Base-by-base conservation (phyloP, 2,113 vertebrate species). In the Chascanopsetta lugubris region DNA sequence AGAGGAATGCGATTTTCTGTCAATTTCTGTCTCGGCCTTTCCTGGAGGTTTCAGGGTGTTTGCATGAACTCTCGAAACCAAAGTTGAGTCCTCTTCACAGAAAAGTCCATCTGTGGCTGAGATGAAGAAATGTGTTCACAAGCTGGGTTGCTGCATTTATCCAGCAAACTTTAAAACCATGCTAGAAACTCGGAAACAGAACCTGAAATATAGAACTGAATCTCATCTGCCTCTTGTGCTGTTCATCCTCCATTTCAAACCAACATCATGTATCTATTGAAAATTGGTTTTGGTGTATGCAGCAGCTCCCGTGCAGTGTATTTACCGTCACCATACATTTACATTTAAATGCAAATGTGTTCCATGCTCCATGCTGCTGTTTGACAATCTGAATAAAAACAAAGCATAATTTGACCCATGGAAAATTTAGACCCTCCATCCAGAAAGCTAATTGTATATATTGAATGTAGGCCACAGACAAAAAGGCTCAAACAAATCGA, bases 401-500 rank as follows among this genome's bases (percentile, higher is more conserved):
- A 22, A 34, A 46, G 57, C 50, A 65, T 69, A 32, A 73, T 73
- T 66, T 69, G 40, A 32, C 32, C 25, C 20, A 29, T 61, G 59
- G 61, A 45, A 51, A 69, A 55, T 56, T 21, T 36, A 32, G 54
- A 46, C 27, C 55, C 56, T 46, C 61, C 62, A 68, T 74, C 61
- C 72, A 65, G 45, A 61, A 63, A 55, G 30, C 8, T 70, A 58
- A 42, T 42, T 42, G 38, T 18, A 42, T 18, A 42, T 42, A 61
- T 65, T 74, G 32, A 45, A 36, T 48, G 20, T 4, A 72, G 64
- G 62, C 17, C 43, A 53, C 2, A 21, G 38, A 81, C 58, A 76
- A 69, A 76, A 69, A 68, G 17, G 48, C 63, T 50, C 27, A 63
- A 51, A 64, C 58, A 56, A 74, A 65, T 62, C 49, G 38, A 20